Evolutionary conservation across 2,113 vertebrate species (phyloP), one percentile per base, ranked within the genome.

Genomic region (Syngnathoides biaculeatus): DNA sequence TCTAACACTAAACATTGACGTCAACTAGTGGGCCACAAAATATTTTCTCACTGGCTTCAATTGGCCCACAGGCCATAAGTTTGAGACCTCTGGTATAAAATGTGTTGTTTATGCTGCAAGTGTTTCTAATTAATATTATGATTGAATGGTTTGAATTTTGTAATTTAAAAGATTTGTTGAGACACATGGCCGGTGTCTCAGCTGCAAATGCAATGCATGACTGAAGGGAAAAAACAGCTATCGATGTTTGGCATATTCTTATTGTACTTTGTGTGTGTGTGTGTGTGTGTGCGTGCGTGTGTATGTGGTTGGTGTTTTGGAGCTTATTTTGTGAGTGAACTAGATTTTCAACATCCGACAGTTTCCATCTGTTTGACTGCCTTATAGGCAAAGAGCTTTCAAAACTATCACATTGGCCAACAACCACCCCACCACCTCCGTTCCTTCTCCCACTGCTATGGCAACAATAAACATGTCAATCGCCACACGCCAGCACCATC

Each of bases 401-500:
- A 62, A 80, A 59, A 77, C 93, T 93, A 91, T 92, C 91, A 93
- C 91, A 91, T 89, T 87, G 87, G 87, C 91, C 89, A 92, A 91
- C 88, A 82, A 91, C 91, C 90, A 88, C 88, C 88, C 79, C 92
- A 92, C 91, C 93, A 91, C 88, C 72, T 53, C 66, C 60, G 58
- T 69, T 73, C 65, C 89, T 77, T 92, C 93, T 94, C 92, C 93
- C 93, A 91, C 93, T 90, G 45, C 94, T 92, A 90, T 91, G 91
- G 91, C 71, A 12, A 93, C 94, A 93, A 95, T 97, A 97, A 98
- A 96, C 94, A 95, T 95, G 95, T 95, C 95, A 95, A 89, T 92
- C 90, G 80, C 87, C 89, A 89, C 91, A 89, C 93, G 93, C 94
- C 92, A 92, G 90, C 91, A 93, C 94, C 95, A 97, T 95, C 94